Percentiles rank a stretch among this genome's conserved stretches.
Evolutionary conservation across 2,797 vertebrate species (phyloP).

Genomic region (Mallotus villosus): DNA sequence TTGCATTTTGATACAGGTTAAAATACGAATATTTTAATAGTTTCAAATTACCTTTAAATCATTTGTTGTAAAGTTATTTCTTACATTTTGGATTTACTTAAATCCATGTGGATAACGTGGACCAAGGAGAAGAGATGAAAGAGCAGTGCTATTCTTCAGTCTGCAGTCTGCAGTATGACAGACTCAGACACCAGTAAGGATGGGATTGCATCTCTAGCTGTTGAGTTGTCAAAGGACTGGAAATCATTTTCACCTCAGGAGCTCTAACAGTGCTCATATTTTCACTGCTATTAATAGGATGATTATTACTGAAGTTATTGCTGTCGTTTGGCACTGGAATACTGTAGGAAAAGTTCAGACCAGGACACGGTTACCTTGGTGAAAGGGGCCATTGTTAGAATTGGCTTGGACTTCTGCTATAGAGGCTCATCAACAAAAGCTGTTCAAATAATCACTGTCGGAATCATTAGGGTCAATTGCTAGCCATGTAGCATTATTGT

Average conservation of each 20-base stretch:
- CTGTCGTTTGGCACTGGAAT: slow-evolving; percentile 39
- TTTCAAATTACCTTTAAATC: too few relatives aligned
- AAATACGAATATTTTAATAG: background rate
- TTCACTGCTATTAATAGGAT: slow-evolving; percentile 66
- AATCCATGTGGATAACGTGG: background rate
- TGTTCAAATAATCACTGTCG: slow-evolving; percentile 63
- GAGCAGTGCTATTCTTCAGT: slow-evolving; percentile 39
- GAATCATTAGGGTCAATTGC: slow-evolving; percentile 51
- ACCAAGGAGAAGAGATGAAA: slow-evolving; percentile 30
- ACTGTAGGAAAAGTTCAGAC: slow-evolving; percentile 56
- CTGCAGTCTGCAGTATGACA: slow-evolving; percentile 18
- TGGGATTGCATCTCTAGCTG: slow-evolving; percentile 43
- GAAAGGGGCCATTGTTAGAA: slow-evolving; percentile 59
- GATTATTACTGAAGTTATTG: slow-evolving; percentile 55
- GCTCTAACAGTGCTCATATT: slow-evolving; percentile 56
- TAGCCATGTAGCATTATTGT: slow-evolving; percentile 35
- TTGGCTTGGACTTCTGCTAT: slow-evolving; percentile 46
- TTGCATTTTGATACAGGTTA: too few relatives aligned
- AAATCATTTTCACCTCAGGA: slow-evolving; percentile 58
- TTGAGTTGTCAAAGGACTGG: slow-evolving; percentile 44
- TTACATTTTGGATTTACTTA: too few relatives aligned
- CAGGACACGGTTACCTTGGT: slow-evolving; percentile 62
- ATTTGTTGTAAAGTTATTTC: too few relatives aligned
- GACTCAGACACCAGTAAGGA: slow-evolving; percentile 34
- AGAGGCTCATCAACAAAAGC: slow-evolving; percentile 53